Base-by-base conservation (phyloP, 2,888 invertebrate genomes). In the Macaria liturata region DNA sequence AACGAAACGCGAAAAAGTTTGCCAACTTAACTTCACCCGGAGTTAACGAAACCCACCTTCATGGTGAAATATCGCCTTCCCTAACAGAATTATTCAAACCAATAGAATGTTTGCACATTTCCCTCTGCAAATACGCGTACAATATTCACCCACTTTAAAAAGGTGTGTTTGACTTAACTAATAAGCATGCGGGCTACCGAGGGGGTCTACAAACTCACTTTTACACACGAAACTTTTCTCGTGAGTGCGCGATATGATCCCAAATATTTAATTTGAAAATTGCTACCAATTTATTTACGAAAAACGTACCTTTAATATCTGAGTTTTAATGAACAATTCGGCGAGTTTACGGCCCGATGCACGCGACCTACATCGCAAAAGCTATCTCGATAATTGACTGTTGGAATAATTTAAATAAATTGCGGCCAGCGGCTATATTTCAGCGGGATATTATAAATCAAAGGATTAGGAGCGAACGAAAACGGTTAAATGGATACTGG, bases 311-410 rank as follows among this genome's bases (percentile, higher is more conserved):
- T 75, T 71, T 65, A 69, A 70, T 66, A 74, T 70, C 65, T 65
- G 68, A 66, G 72, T 70, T 72, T 69, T 67, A 70, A 72, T 61
- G 50, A 72, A 72, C 69, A 70, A 68, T 73, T 69, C 68, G 64
- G 59, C 62, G 65, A 69, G 65, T 72, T 75, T 68, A 59, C 75
- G 69, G 71, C 65, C 75, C 75, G 70, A 66, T 66, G 81, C 73
- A 69, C 71, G 72, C 73, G 77, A 81, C 81, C 81, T 78, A 79
- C 69, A 79, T 81, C 72, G 75, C 72, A 80, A 87, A 87, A 87
- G 86, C 90, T 80, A 91, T 90, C 83, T 75, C 77, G 89, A 86
- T 91, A 91, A 91, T 91, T 91, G 91, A 90, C 88, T 87, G 84
- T 75, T 82, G 71, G 86, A 84, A 87, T 90, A 91, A 91, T 91